Evolutionary conservation across 1,140 invertebrate genomes (phyloP).

Genomic region (Psilanteris sp.): DNA sequence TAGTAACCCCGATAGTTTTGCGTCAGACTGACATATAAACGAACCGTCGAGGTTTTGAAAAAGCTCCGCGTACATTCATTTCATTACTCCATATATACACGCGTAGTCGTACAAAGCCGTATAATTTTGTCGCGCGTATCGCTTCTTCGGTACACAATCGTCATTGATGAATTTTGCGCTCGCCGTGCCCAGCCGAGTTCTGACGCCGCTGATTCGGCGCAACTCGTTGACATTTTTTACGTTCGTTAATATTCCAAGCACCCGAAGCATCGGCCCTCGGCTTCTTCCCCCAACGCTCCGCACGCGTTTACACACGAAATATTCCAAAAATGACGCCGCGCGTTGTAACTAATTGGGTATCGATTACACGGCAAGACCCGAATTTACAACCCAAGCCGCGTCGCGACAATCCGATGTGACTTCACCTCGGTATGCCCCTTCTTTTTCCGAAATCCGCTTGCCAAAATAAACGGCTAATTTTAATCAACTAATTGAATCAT

Average conservation of each 20-base stretch:
- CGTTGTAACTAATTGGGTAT: slow-evolving; percentile 56
- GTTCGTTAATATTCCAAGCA: too few relatives aligned
- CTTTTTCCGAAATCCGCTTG: slow-evolving; percentile 6
- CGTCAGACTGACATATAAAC: slow-evolving; percentile 31
- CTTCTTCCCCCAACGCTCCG: too few relatives aligned
- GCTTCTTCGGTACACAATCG: too few relatives aligned
- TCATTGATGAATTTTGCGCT: too few relatives aligned
- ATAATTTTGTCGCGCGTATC: too few relatives aligned
- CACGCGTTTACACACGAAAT: too few relatives aligned
- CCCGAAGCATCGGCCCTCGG: too few relatives aligned
- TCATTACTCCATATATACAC: too few relatives aligned
- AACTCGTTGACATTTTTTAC: too few relatives aligned
- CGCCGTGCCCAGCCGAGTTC: too few relatives aligned
- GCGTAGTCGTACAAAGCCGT: too few relatives aligned
- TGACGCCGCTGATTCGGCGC: too few relatives aligned
- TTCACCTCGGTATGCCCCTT: slow-evolving; percentile 3
- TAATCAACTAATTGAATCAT: slow-evolving; percentile 2
- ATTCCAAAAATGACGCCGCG: slow-evolving; percentile 36
- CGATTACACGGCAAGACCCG: slow-evolving; percentile 42
- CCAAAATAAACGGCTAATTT: slow-evolving; percentile 7
- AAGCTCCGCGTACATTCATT: slow-evolving; percentile 19
- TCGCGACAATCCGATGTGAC: slow-evolving; percentile 21
- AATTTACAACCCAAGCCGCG: slow-evolving; percentile 31
- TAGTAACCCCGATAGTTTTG: slow-evolving; percentile 44
- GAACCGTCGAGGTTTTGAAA: slow-evolving; percentile 23